Conservation (phyloP, 2,113 vertebrate species). For the Anas platyrhynchos region DNA sequence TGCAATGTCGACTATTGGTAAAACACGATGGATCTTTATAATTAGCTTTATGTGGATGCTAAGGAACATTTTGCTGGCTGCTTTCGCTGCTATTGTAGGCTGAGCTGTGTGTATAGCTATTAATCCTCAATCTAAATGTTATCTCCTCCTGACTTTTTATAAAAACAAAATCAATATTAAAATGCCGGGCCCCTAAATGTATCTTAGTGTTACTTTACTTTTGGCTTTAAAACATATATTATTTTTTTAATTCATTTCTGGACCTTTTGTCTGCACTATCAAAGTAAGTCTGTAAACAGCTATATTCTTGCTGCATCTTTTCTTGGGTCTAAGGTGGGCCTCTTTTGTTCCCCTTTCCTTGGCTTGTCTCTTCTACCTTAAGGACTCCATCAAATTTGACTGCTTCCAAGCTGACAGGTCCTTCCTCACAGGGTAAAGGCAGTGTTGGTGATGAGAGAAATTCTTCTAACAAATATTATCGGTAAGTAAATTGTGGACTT, state of each 20-base stretch:
- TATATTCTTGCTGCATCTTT: constrained; percentile 22
- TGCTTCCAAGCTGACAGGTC: constrained; percentile 79
- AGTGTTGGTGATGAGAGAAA: constrained; percentile 83
- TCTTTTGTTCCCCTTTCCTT: constrained; percentile 62
- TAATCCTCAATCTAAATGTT: background rate
- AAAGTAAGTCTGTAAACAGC: constrained; percentile 39
- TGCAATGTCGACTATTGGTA: background rate
- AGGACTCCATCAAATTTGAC: constrained; percentile 82
- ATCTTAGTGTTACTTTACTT: background rate
- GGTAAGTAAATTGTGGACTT: constrained; percentile 72
- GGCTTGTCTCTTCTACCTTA: constrained; percentile 67
- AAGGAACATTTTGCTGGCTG: constrained; percentile 11
- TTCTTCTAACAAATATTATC: constrained; percentile 83
- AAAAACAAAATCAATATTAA: background rate
- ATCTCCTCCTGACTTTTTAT: background rate
- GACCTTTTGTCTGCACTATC: constrained; percentile 44
- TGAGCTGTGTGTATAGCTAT: background rate
- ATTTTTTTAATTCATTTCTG: background rate
- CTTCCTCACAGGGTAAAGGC: constrained; percentile 82
- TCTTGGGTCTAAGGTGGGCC: constrained; percentile 64
- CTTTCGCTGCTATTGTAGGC: background rate
- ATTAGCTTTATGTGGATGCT: background rate
- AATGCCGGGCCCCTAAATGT: background rate
- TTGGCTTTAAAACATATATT: background rate
- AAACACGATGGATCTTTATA: background rate